Evolutionary conservation across 2,888 invertebrate species (phyloP).

Genomic region (Aquatica leii): DNA sequence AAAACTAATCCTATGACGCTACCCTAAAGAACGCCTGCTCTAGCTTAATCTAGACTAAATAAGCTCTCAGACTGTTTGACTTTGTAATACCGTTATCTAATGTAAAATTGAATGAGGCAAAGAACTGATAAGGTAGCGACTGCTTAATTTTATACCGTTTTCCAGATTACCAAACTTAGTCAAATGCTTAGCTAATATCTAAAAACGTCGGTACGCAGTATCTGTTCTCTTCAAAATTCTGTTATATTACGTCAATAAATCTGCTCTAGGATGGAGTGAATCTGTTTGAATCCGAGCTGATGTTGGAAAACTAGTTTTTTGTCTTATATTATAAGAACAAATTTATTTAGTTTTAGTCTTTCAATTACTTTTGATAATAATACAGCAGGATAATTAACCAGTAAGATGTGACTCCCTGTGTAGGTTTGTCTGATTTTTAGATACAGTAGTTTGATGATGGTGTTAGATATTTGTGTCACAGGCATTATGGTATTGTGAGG

Average conservation of each 20-base stretch:
- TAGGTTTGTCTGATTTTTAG: too few species aligned
- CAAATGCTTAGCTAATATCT: constrained; percentile 28
- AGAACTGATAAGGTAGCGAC: constrained; percentile 18
- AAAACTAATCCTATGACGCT: constrained; percentile 8
- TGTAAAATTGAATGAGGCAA: background rate
- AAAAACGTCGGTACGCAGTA: constrained; percentile 16
- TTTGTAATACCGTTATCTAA: constrained; percentile 11
- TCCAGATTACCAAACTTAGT: constrained; percentile 26
- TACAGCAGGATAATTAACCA: too few species aligned
- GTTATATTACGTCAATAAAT: too few species aligned
- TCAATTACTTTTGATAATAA: too few species aligned
- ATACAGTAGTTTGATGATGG: constrained; percentile 10
- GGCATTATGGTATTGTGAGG: constrained; percentile 8
- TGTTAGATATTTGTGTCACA: constrained; percentile 9
- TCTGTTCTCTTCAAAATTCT: background rate
- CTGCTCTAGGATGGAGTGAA: too few species aligned
- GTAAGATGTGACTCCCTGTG: too few species aligned
- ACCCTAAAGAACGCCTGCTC: constrained; percentile 10
- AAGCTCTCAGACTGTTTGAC: constrained; percentile 1
- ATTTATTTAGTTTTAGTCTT: too few species aligned
- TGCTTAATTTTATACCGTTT: constrained; percentile 29
- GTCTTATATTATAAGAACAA: background rate
- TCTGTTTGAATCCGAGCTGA: too few species aligned
- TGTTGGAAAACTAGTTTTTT: background rate
- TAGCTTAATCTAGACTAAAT: background rate